A percentile compares a stretch with the other conserved stretches of the same genome.
Conservation (phyloP, 2,113 vertebrate species). For the Perca schrenkii region DNA sequence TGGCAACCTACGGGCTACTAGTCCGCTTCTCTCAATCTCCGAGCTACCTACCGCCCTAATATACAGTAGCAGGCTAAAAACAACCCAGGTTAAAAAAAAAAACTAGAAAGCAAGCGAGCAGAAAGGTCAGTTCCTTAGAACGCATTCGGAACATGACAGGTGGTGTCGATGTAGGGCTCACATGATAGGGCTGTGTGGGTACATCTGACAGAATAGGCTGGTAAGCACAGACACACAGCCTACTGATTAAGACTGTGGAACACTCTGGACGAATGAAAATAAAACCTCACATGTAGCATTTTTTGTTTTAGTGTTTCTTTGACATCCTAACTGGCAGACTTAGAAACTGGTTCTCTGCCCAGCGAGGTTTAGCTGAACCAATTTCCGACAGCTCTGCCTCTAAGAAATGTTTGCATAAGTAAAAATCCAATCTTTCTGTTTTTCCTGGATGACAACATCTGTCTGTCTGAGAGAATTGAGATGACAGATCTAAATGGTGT, state of each 20-base stretch:
- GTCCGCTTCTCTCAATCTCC: too few relatives aligned
- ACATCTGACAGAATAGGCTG: not conserved
- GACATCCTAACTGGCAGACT: conserved; percentile 15
- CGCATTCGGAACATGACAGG: not conserved
- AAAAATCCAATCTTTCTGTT: conserved; percentile 52
- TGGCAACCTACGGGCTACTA: too few relatives aligned
- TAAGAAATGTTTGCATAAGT: conserved; percentile 45
- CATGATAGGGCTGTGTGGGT: not conserved
- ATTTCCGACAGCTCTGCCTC: conserved; percentile 49
- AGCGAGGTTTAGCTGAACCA: conserved; percentile 41
- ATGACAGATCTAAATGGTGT: conserved; percentile 38
- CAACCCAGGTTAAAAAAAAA: too few relatives aligned
- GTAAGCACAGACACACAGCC: not conserved
- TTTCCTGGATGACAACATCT: conserved; percentile 44
- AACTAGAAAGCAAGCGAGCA: not conserved
- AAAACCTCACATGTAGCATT: not conserved
- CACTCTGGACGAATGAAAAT: not conserved
- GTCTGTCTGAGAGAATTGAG: conserved; percentile 9
- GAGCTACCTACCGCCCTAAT: too few relatives aligned
- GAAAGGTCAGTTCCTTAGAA: not conserved
- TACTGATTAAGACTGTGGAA: not conserved
- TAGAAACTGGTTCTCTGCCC: conserved; percentile 31
- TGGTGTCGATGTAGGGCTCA: not conserved
- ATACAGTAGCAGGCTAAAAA: too few relatives aligned
- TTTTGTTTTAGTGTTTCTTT: conserved; percentile 4